phyloP scores from a whole-genome alignment of 2,888 invertebrate species.

The Nasonia oneida region DNA sequence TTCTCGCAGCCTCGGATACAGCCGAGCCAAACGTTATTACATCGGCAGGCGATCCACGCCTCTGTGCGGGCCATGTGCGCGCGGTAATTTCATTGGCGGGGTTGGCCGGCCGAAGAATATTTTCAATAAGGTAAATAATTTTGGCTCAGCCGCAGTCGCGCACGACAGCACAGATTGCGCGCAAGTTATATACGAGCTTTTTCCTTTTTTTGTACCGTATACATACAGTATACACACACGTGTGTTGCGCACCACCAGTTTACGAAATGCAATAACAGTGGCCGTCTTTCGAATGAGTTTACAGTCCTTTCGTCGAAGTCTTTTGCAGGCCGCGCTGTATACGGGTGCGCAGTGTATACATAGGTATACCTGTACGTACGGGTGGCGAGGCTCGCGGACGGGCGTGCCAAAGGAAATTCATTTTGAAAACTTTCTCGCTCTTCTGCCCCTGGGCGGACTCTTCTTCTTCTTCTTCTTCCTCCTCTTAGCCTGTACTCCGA shows the following conservation, averaged over 20 bases:
- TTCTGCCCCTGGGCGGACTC: neutral
- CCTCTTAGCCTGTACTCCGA: neutral
- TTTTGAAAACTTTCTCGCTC: conserved; percentile 60
- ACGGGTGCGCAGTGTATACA: too few species aligned
- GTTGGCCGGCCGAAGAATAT: neutral
- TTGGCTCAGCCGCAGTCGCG: neutral
- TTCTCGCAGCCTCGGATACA: neutral
- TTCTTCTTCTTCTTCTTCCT: conserved; percentile 3
- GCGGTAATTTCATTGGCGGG: conserved; percentile 2
- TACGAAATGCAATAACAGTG: conserved; percentile 63
- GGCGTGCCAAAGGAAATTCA: conserved; percentile 60
- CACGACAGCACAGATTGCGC: conserved; percentile 22
- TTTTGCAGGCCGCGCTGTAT: neutral
- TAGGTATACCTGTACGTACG: neutral
- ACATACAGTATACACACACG: neutral
- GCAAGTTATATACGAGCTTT: conserved; percentile 43
- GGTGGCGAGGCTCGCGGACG: neutral
- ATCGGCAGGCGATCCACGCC: conserved; percentile 1
- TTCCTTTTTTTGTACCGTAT: conserved; percentile 17
- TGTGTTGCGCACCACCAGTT: conserved; percentile 16
- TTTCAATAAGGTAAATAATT: conserved; percentile 55
- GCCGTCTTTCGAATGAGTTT: conserved; percentile 51
- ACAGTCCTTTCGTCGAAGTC: conserved; percentile 52
- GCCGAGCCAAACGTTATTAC: neutral
- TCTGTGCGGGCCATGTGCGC: neutral